These are phyloP conservation scores for Acrocephalus kingi DNA, from an alignment of 2,113 vertebrate species.

Conservation along the genomic window DNA sequence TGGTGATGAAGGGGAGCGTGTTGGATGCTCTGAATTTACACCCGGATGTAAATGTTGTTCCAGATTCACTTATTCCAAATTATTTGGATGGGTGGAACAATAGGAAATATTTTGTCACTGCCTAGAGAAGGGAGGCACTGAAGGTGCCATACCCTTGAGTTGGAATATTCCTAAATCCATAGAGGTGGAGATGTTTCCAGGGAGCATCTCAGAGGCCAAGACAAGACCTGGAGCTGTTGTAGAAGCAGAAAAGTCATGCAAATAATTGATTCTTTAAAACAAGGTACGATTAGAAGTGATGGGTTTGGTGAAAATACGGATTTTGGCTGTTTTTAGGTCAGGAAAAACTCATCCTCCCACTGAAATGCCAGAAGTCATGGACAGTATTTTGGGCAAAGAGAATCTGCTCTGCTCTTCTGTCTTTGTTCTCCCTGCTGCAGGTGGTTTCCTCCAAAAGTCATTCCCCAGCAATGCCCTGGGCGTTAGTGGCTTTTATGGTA, in stretches of 20 bases:
- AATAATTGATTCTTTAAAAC: neutral
- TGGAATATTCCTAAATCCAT: neutral
- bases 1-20: neutral
- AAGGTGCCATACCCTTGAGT: neutral
- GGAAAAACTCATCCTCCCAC: neutral
- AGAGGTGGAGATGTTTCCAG: neutral
- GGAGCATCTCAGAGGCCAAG: neutral
- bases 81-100: neutral
- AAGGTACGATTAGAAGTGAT: rapidly evolving
- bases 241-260: rapidly evolving
- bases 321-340: neutral
- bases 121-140: neutral
- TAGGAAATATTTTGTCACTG: neutral
- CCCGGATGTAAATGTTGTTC: neutral
- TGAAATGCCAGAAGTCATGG: neutral
- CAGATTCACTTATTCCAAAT: neutral
- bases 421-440: neutral
- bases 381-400: neutral
- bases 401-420: neutral
- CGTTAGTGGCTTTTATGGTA: neutral
- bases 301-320: neutral
- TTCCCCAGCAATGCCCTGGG: neutral
- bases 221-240: neutral
- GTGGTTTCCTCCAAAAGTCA: neutral
- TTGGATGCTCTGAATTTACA: neutral